phyloP scores from a whole-genome alignment of 2,113 vertebrate genomes.

The Chaetorhynchus papuensis region DNA sequence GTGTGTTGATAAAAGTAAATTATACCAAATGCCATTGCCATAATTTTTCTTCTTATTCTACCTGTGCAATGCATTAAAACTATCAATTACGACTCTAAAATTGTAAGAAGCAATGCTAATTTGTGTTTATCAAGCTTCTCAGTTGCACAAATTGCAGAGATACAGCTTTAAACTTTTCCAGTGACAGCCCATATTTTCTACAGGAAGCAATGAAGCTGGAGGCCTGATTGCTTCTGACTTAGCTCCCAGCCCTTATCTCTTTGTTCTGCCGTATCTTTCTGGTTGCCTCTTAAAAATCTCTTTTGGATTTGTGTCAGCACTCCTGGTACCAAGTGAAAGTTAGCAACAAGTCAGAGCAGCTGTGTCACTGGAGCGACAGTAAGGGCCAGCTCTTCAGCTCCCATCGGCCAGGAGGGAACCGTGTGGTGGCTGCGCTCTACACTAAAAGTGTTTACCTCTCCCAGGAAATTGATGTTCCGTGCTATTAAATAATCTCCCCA shows the following conservation, averaged over 20 bases:
- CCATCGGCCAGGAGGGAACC: neutral
- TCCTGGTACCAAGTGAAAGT: neutral
- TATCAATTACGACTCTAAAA: constrained; percentile 6
- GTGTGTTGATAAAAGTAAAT: neutral
- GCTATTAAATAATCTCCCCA: neutral
- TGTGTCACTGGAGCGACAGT: neutral
- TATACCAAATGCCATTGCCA: neutral
- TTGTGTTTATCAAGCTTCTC: constrained; percentile 8
- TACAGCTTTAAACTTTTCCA: constrained; percentile 15
- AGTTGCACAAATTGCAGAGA: constrained; percentile 4
- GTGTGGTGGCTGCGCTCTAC: neutral
- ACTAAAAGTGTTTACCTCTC: neutral
- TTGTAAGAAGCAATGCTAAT: neutral
- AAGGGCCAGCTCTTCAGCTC: neutral
- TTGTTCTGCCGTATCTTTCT: neutral
- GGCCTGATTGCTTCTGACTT: neutral
- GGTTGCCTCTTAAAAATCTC: neutral
- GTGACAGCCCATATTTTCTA: neutral
- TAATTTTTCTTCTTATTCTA: neutral
- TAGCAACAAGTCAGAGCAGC: neutral
- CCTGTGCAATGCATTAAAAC: constrained; percentile 1
- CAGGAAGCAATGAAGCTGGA: neutral
- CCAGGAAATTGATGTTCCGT: neutral
- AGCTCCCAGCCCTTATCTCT: neutral
- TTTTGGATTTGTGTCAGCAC: neutral